Base-by-base conservation (phyloP, 2,113 vertebrate genomes). In the Proterorhinus semilunaris region DNA sequence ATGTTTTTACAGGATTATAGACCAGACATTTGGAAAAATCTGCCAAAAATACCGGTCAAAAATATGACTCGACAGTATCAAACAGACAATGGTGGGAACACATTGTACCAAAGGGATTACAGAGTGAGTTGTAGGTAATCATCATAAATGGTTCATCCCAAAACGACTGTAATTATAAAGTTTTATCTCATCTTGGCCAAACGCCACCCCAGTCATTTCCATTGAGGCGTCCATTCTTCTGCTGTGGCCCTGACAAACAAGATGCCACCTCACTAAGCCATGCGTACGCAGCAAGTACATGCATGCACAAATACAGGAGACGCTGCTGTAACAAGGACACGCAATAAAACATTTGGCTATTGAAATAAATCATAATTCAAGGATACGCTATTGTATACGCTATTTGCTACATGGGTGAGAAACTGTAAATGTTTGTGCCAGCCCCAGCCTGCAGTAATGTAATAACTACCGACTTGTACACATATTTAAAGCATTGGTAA, bases 171-270 rank as follows among this genome's bases (percentile, higher is more conserved):
- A 66, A 63, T 36, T 36, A 36, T 36, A 36, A 36, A 36, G 27
- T 36, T 36, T 3, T 36, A 55, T 15, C 10, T 27, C 2, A 11
- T 6, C 21, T 21, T 27, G 48, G 58, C 71, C 16, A 45, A 63
- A 74, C 36, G 7, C 43, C 73, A 76, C 62, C 49, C 70, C 47
- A 50, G 67, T 72, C 71, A 84, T 78, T 83, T 75, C 66, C 74
- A 73, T 15, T 71, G n/a, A 71, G 15, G 21, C 43, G 47, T 48
- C 44, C 69, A 66, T 76, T 78, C 64, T 68, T 82, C 44, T 17
- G 36, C 11, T 36, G 16, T 10, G 54, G 6, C 71, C 15, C 44
- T 12, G 52, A 73, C 27, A 55, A 21, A 75, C 63, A 15, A 21
- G 65, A 75, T 51, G 64, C 13, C 0, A 51, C 55, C 57, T 62